These are phyloP conservation scores for Chrysaora quinquecirrha DNA, from an alignment of 30 jellyfish, hydroid and myxozoan genomes.

Conservation along the genomic window DNA sequence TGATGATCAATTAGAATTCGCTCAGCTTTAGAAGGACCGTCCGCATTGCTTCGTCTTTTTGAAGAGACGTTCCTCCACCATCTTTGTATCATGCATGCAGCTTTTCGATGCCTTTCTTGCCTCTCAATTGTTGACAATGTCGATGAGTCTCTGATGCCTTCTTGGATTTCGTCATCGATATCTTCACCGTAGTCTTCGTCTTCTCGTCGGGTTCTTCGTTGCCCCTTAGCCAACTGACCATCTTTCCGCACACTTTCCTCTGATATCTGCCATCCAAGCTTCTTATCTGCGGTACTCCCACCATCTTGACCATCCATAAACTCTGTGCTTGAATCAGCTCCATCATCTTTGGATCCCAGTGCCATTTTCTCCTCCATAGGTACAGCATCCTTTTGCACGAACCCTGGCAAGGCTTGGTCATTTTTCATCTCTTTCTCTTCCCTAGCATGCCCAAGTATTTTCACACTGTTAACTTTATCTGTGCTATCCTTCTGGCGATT, in stretches of 20 bases:
- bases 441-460: background rate
- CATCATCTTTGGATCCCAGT: too few relatives aligned
- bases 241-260: background rate
- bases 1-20: background rate
- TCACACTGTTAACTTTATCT: background rate
- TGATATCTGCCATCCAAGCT: background rate
- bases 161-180: background rate
- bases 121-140: slow-evolving; percentile 6
- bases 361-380: too few relatives aligned
- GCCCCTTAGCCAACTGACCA: background rate
- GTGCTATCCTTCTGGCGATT: background rate
- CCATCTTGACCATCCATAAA: too few relatives aligned
- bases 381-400: too few relatives aligned
- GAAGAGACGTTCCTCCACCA: slow-evolving; percentile 41
- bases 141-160: too few relatives aligned
- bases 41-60: background rate
- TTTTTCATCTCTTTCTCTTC: background rate
- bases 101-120: background rate
- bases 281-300: too few relatives aligned
- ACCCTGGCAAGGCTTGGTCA: too few relatives aligned
- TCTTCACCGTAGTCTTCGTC: slow-evolving; percentile 13
- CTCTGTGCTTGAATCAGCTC: too few relatives aligned
- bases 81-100: slow-evolving; percentile 27
- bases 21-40: slow-evolving; percentile 4
- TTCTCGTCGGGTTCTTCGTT: background rate